Base-by-base conservation (phyloP, 2,113 vertebrate species). In the Phaetusa simplex region DNA sequence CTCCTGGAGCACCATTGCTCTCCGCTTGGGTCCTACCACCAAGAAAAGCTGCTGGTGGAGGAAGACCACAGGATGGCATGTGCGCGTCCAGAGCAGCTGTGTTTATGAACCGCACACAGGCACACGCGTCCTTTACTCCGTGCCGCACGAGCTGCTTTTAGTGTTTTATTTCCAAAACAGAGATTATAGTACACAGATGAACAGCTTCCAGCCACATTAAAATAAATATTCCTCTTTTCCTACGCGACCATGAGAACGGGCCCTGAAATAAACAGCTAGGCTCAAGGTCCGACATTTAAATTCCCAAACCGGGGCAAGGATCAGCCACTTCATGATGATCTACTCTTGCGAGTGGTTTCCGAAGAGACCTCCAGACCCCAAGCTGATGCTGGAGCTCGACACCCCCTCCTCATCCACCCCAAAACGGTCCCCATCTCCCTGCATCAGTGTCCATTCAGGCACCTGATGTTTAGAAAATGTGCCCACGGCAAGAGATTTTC, bases 161-260 rank as follows among this genome's bases (percentile, higher is more conserved):
- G 76, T 0, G 43, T 5, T 85, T 61, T 95, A 49, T 96, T 95
- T 88, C 89, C 96, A 93, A 94, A 97, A 93, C 95, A 97, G 62
- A 82, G 42, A 7, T 24, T 9, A 4, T 2, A 34, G 78, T 0
- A 12, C 52, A 7, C 53, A 64, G 83, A 38, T 3, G 32, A 50
- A 26, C 78, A 52, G 53, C 58, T 82, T 36, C 58, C 74, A 26
- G 21, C n/a, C 58, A 7, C 62, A 3, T 4, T n/a, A 5, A 79
- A 82, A 59, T 3, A 45, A 79, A 82, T 3, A 50, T 14, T 20
- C 49, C 53, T 69, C 71, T 34, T 79, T 40, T 61, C 40, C 88
- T 42, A 24, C 0, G 1, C 24, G 11, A 7, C 42, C 49, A 27
- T 5, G 49, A 34, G 79, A 91, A 47, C 4, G 1, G 58, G 42